Evolutionary conservation across 2,113 vertebrate genomes (phyloP).

Genomic region (Megaceryle maxima): DNA sequence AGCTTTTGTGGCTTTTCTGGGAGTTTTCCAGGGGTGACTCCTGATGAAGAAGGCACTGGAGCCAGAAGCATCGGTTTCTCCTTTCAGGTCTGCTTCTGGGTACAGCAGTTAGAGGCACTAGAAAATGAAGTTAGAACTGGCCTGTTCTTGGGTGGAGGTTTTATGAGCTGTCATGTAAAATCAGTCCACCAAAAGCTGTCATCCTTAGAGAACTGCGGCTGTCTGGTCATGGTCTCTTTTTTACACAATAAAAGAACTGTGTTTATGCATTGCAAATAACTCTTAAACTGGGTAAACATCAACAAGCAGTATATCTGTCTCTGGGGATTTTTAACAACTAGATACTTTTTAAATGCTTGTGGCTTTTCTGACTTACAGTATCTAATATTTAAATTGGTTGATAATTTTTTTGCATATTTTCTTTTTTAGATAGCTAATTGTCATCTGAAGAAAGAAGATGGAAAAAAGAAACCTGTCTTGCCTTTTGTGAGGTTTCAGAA

Average conservation of each 20-base stretch:
- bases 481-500: neutral
- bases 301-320: neutral
- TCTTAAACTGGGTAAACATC: neutral
- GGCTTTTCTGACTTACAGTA: neutral
- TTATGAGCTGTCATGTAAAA: neutral
- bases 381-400: neutral
- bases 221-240: neutral
- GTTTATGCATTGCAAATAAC: neutral
- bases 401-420: neutral
- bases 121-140: neutral
- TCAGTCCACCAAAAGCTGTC: neutral
- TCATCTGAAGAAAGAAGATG: neutral
- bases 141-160: neutral
- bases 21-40: neutral
- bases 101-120: neutral
- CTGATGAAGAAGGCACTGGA: neutral
- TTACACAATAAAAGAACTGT: neutral
- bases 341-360: neutral
- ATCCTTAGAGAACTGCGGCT: neutral
- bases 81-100: neutral
- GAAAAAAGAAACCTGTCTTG: neutral
- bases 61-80: rapidly evolving
- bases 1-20: rapidly evolving
- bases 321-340: neutral
- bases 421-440: neutral